A percentile compares a stretch with the other conserved stretches of the same genome.
phyloP scores from a whole-genome alignment of 2,888 invertebrate species.

The Piscicola geometra region DNA sequence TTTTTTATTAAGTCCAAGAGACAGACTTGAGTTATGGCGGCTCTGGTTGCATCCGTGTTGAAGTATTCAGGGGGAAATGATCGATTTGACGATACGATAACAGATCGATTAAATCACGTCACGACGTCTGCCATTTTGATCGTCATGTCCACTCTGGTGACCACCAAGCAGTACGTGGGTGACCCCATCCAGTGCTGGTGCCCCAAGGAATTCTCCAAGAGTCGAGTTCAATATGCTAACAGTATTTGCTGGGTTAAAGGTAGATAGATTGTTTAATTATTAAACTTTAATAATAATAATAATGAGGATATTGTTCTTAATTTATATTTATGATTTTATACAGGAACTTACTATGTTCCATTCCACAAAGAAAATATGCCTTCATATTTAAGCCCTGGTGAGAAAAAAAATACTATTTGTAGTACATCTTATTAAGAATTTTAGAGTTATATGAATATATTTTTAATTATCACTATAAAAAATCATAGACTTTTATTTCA shows the following conservation, averaged over 20 bases:
- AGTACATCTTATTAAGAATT: not conserved
- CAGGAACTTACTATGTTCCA: conserved; percentile 43
- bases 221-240: conserved; percentile 43
- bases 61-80: conserved; percentile 44
- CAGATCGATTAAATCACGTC: conserved; percentile 42
- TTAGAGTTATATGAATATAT: not conserved
- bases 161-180: conserved; percentile 44
- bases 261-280: conserved; percentile 41
- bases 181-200: conserved; percentile 45
- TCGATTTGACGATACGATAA: conserved; percentile 43
- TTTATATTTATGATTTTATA: too few relatives aligned
- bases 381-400: conserved; percentile 12
- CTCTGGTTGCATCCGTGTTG: conserved; percentile 45
- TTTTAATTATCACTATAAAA: not conserved
- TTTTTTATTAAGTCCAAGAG: too few relatives aligned
- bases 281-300: not conserved
- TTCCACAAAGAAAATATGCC: conserved; percentile 38
- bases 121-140: conserved; percentile 42
- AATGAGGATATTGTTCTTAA: too few relatives aligned
- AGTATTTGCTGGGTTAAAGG: conserved; percentile 44
- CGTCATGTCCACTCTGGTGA: conserved; percentile 43
- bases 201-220: conserved; percentile 44
- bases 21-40: conserved; percentile 13
- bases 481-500: too few relatives aligned
- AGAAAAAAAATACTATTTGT: too few relatives aligned